Evolutionary conservation across 2,797 vertebrate species (phyloP).

Genomic region (Sebastes taczanowskii): DNA sequence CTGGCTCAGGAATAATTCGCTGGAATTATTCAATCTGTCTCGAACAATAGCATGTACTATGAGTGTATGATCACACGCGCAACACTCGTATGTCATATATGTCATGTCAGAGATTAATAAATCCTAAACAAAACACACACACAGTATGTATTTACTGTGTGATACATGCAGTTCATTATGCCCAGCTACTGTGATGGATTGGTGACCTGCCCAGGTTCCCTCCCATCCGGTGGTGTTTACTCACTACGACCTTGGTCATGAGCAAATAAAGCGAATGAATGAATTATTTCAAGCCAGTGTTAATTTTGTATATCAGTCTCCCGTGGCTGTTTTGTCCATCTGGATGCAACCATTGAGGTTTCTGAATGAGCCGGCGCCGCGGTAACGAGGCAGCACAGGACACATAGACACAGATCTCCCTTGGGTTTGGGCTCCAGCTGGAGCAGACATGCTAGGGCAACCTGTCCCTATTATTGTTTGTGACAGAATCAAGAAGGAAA

Average conservation of each 20-base stretch:
- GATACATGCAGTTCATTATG: constrained; percentile 19
- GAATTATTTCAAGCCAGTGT: constrained; percentile 35
- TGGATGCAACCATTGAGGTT: constrained; percentile 48
- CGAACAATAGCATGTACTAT: constrained; percentile 48
- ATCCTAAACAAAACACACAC: constrained; percentile 42
- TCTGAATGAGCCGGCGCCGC: constrained; percentile 33
- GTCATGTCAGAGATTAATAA: constrained; percentile 23
- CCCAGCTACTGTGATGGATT: background rate
- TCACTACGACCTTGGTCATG: constrained; percentile 11
- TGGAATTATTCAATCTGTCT: constrained; percentile 69
- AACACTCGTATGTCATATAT: constrained; percentile 20
- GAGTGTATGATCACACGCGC: constrained; percentile 28
- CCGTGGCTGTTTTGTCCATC: constrained; percentile 59
- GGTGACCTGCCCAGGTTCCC: background rate
- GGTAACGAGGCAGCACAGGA: constrained; percentile 55
- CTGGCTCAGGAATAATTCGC: constrained; percentile 56
- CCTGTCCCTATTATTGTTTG: constrained; percentile 78
- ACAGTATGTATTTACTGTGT: constrained; percentile 4
- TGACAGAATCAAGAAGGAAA: constrained; percentile 82
- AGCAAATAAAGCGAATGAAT: constrained; percentile 31
- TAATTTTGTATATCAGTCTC: constrained; percentile 43
- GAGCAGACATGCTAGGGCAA: constrained; percentile 73
- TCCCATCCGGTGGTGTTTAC: background rate
- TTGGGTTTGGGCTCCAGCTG: constrained; percentile 71
- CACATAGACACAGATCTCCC: constrained; percentile 59